Evolutionary conservation across 1,140 invertebrate species (phyloP), one percentile per base, ranked within the genome.

Genomic region (Drosophila navojoa): DNA sequence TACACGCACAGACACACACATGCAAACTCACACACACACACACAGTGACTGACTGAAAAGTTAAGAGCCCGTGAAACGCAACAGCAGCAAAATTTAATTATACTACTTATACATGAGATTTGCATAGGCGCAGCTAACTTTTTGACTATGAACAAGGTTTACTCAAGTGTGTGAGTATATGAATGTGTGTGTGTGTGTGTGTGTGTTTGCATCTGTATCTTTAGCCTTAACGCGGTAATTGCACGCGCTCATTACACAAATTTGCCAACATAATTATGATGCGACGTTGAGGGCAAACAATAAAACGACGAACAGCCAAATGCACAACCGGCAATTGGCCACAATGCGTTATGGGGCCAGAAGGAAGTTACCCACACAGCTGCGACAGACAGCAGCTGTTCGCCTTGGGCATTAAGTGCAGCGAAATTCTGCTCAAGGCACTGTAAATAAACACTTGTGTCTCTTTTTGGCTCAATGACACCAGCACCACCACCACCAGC

Each of bases 261-360:
- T 84, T 80, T 87, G 79, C 82, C 81, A 87, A 87, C 81, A 79
- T 87, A 86, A 86, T 86, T 86, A 87, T 81, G 67, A 76, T 44
- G 70, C 52, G 69, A 22, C 49, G 45, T 38, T 38, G 35, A 38
- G 58, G 53, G 32, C 42, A 80, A 57, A 81, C 77, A 85, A 80
- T 79, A 77, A 19, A 70, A 52, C 32, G 52, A 55, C 35, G 49
- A 59, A 55, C 64, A 49, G 19, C 42, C 22, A 22, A 22, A 22
- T 22, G 22, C n/a, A 2, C 38, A 44, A 57, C 3, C 5, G 19
- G 16, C 53, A 45, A 47, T 11, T 22, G 54, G 27, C 42, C 6
- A 66, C 58, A 63, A 64, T 64, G 52, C 42, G 42, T 52, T 35
- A 32, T 52, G 58, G 52, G 42, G 50, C 61, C 19, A 22, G 19